Evolutionary conservation across 2,113 vertebrate genomes (phyloP).

Genomic region (cattle (Bos taurus)): DNA sequence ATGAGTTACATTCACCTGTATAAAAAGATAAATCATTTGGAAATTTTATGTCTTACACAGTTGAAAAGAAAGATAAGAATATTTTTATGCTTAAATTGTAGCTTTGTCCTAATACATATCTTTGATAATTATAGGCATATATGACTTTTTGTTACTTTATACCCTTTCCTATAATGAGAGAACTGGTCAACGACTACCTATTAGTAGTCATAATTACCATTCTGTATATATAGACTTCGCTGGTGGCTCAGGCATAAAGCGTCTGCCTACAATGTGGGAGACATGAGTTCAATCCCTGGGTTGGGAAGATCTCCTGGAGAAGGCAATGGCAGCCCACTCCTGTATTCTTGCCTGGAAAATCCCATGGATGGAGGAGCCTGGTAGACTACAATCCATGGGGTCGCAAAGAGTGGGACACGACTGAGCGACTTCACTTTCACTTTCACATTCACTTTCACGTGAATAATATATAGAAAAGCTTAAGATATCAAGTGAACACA

Average conservation of each 20-base stretch:
- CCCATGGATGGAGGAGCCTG: background rate
- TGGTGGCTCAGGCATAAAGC: background rate
- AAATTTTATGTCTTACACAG: background rate
- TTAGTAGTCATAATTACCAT: background rate
- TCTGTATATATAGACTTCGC: background rate
- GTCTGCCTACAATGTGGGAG: background rate
- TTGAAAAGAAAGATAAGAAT: background rate
- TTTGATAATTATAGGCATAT: background rate
- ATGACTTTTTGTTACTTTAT: background rate
- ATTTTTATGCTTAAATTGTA: background rate
- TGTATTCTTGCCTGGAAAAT: background rate
- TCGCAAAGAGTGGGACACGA: fast-evolving
- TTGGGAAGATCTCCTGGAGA: background rate
- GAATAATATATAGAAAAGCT: background rate
- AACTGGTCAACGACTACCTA: background rate
- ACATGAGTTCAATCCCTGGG: fast-evolving
- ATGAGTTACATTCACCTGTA: background rate
- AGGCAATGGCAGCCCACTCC: background rate
- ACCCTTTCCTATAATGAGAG: fast-evolving
- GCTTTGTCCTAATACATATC: background rate
- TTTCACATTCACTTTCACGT: background rate
- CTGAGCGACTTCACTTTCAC: background rate
- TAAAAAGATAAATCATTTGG: background rate
- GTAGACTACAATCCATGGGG: background rate
- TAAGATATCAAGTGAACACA: background rate